These are phyloP conservation scores for Mungos mungo DNA, from an alignment of 2,113 vertebrate genomes.

Conservation along the genomic window DNA sequence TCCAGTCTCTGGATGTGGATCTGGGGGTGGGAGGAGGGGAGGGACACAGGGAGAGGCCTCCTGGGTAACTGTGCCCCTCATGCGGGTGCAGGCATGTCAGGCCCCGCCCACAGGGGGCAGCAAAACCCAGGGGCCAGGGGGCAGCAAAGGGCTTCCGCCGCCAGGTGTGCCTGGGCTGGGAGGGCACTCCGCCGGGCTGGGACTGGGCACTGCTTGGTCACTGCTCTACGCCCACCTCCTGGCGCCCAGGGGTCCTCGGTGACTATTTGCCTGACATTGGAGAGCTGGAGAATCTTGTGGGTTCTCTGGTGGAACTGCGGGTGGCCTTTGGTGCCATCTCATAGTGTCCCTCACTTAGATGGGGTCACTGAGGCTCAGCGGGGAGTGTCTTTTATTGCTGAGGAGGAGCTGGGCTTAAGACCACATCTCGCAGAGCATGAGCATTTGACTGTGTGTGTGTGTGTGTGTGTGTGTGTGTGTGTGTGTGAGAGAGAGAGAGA, in stretches of 20 bases:
- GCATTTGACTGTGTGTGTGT: background rate
- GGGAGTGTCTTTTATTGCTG: background rate
- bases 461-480: too few species aligned
- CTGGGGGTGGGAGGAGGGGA: background rate
- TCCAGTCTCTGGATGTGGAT: conserved; percentile 55
- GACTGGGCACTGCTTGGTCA: background rate
- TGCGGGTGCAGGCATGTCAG: accelerated
- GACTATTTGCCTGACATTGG: background rate
- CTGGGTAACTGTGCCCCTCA: background rate
- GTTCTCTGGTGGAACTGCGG: background rate
- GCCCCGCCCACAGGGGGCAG: background rate
- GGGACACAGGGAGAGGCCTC: background rate
- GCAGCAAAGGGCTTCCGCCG: background rate
- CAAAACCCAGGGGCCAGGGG: too few species aligned
- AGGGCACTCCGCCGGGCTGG: background rate
- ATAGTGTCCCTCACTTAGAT: background rate
- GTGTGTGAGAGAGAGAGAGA: too few species aligned
- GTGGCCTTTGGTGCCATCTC: background rate
- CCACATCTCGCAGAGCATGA: background rate
- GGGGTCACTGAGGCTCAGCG: background rate
- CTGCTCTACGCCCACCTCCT: accelerated
- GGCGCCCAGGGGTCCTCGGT: accelerated
- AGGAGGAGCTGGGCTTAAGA: background rate
- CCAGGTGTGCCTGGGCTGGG: background rate
- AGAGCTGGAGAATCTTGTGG: background rate